These are phyloP conservation scores for Momotus momota DNA, from an alignment of 2,797 vertebrate species.

Conservation along the genomic window DNA sequence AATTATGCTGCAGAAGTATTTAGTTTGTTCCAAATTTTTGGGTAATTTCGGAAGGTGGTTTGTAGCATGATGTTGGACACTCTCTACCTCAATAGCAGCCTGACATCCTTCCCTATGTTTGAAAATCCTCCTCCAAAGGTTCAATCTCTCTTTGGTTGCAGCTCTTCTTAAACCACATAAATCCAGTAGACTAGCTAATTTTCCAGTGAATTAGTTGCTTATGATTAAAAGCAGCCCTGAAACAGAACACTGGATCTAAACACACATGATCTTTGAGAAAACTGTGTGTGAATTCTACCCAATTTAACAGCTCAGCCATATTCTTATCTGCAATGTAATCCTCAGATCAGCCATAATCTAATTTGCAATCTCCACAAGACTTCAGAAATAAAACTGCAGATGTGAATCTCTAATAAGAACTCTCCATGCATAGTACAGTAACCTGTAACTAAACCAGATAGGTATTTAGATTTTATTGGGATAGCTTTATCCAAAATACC, in stretches of 20 bases:
- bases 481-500: conserved; percentile 15
- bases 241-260: not conserved
- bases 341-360: not conserved
- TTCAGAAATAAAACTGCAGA: not conserved
- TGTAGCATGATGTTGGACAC: not conserved
- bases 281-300: not conserved
- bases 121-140: not conserved
- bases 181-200: not conserved
- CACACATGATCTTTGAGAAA: not conserved
- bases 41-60: not conserved
- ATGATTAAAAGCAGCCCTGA: not conserved
- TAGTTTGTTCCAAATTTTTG: not conserved
- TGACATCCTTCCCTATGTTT: not conserved
- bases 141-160: not conserved
- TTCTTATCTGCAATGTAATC: not conserved
- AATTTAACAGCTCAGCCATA: not conserved
- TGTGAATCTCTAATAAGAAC: not conserved
- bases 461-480: conserved; percentile 15
- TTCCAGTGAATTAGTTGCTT: not conserved
- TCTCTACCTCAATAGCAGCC: not conserved
- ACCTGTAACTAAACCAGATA: not conserved
- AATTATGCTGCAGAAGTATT: not conserved
- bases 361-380: not conserved
- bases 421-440: not conserved
- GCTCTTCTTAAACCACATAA: not conserved